Percentiles rank a stretch among this genome's conserved stretches.
These are phyloP conservation scores for Anoplophora glabripennis DNA, from an alignment of 1,140 invertebrate genomes.

Conservation along the genomic window DNA sequence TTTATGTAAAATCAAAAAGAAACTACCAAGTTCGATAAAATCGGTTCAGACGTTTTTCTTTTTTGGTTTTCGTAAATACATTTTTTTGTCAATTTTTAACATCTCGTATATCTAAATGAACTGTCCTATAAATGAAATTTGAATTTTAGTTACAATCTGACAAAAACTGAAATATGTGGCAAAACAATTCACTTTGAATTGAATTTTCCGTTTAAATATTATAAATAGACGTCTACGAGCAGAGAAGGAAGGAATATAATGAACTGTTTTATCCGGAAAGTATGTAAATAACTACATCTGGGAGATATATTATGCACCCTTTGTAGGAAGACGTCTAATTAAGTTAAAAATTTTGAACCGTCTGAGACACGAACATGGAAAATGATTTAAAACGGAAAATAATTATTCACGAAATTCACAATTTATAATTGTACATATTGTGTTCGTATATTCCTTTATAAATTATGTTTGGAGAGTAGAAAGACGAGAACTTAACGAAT, in stretches of 20 bases:
- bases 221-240: too few species aligned
- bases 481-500: slow-evolving; percentile 35
- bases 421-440: slow-evolving; percentile 6
- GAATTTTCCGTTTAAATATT: too few species aligned
- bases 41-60: too few species aligned
- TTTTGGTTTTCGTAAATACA: too few species aligned
- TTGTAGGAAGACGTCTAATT: slow-evolving; percentile 11
- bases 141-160: too few species aligned
- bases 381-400: slow-evolving; percentile 17
- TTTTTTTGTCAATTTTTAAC: too few species aligned
- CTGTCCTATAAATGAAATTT: too few species aligned
- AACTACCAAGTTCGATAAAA: too few species aligned
- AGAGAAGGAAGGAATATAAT: background rate
- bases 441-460: slow-evolving; percentile 29
- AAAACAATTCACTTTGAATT: too few species aligned
- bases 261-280: slow-evolving; percentile 15
- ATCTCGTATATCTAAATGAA: too few species aligned
- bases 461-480: slow-evolving; percentile 30
- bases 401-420: slow-evolving; percentile 14
- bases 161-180: too few species aligned
- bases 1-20: too few species aligned
- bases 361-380: slow-evolving; percentile 12
- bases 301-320: slow-evolving; percentile 16
- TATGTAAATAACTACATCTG: slow-evolving; percentile 12
- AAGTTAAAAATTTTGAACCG: slow-evolving; percentile 9